Evolutionary conservation across 2,888 invertebrate species (phyloP), one percentile per base, ranked within the genome.

Genomic region (Halictus quadricinctus): DNA sequence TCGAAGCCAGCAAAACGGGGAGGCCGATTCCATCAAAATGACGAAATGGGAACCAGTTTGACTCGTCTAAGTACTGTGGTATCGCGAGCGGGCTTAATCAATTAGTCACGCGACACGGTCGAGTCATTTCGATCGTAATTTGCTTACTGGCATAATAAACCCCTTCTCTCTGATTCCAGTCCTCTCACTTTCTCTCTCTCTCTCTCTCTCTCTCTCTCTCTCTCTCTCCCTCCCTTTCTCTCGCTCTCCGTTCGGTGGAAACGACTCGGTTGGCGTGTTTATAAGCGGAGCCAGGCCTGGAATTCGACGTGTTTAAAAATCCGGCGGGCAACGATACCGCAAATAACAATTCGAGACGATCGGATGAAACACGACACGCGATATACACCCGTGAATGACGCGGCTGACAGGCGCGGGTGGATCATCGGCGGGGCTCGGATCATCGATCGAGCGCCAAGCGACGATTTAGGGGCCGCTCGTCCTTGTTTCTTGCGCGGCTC

Each of bases 231-330:
- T 29, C 6, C n/a, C 15, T 15, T 6, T 13, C 43, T 13, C 1
- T 29, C 50, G 0, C 15, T 25, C 74, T 58, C 74, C 0, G 36
- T 64, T 64, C 29, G 13, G 66, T 46, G 85, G 60, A 69, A 78
- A 76, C 29, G 50, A 69, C 81, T 72, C 75, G 46, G 25, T 8
- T 5, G 72, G 58, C 80, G 81, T 90, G 91, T 92, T 93, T 92
- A 91, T 91, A 92, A 93, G 89, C 92, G 75, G 7, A 78, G 80
- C 78, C 66, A 60, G 77, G 86, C 76, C 85, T 90, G 93, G 93
- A 93, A 93, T 93, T 92, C 87, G 92, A 92, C 92, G 92, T 93
- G 94, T 94, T 94, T 93, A 91, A 92, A 92, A 91, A 89, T 91
- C 88, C 69, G 85, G 83, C 89, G 88, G 76, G 76, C 76, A 78